These are phyloP conservation scores for Pyralis farinalis DNA, from an alignment of 2,888 invertebrate genomes.

Conservation along the genomic window DNA sequence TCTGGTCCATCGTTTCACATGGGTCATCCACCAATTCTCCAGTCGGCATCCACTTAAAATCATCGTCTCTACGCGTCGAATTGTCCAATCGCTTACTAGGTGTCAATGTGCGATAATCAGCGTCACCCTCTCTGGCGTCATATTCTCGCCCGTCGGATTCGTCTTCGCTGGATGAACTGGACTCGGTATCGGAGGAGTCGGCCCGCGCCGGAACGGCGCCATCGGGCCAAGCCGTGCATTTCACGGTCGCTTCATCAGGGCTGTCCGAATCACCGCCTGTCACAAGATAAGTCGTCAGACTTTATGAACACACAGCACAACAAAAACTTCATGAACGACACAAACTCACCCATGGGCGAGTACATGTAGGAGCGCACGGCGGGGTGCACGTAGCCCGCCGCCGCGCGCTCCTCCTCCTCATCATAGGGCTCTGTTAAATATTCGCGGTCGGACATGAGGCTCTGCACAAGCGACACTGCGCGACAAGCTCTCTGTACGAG, in stretches of 20 bases:
- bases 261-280: conserved; percentile 82
- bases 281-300: conserved; percentile 45
- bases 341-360: conserved; percentile 75
- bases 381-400: conserved; percentile 65
- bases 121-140: conserved; percentile 80
- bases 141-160: conserved; percentile 68
- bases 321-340: conserved; percentile 47
- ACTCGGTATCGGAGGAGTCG: conserved; percentile 64
- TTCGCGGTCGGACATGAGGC: conserved; percentile 79
- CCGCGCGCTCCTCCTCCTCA: conserved; percentile 68
- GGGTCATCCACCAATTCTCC: conserved; percentile 54
- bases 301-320: conserved; percentile 21
- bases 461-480: conserved; percentile 71
- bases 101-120: conserved; percentile 79
- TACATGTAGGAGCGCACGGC: conserved; percentile 80
- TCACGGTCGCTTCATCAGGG: conserved; percentile 82
- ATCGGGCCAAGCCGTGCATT: conserved; percentile 74
- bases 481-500: conserved; percentile 70
- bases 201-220: conserved; percentile 58
- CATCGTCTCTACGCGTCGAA: conserved; percentile 83
- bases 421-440: conserved; percentile 72
- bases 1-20: conserved; percentile 45
- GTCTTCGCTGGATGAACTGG: conserved; percentile 56
- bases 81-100: conserved; percentile 72
- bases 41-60: conserved; percentile 84